Base-by-base conservation (phyloP, 2,797 vertebrate genomes). In the Phoebastria nigripes region DNA sequence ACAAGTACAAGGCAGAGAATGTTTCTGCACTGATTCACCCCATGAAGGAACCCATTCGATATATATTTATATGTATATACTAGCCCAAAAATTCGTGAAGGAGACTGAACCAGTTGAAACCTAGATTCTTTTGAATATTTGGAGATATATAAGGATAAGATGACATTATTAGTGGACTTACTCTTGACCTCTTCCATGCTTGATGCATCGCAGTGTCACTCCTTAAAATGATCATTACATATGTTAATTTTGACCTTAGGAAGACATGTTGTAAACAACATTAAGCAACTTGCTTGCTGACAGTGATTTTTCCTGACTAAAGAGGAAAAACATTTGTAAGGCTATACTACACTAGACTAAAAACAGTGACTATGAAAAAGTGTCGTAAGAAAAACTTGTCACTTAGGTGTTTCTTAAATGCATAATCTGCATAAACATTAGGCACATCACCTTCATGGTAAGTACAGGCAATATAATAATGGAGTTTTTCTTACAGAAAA, bases 211-310 rank as follows among this genome's bases (percentile, higher is more conserved):
- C 56, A 47, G 39, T 96, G 87, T 95, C 87, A 76, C 73, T 97
- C 39, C 70, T 95, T 93, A 71, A 88, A 93, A 94, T 93, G 55
- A 81, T 92, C 84, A 94, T 96, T 97, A 92, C 25, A 2, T 96
- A 93, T 96, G 91, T 74, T 96, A 91, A 96, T 96, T 96, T 79
- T 93, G 86, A 94, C 94, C 96, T 94, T 95, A 96, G 55, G 90
- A 88, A 93, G 79, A 35, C 44, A 6, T 37, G 47, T 59, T 81
- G 93, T 96, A 96, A 96, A 93, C 89, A 93, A 71, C 84, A 65
- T 96, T 96, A 93, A 87, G 84, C 92, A 93, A 93, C 87, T 90
- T 93, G 59, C 81, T 93, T 76, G 72, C 90, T 79, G 74, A 85
- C 81, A 72, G 82, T 84, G 87, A 78, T 71, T 94, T 91, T 91